Base-by-base conservation (phyloP, 2,797 vertebrate species). In the Euphonia xanthogaster region DNA sequence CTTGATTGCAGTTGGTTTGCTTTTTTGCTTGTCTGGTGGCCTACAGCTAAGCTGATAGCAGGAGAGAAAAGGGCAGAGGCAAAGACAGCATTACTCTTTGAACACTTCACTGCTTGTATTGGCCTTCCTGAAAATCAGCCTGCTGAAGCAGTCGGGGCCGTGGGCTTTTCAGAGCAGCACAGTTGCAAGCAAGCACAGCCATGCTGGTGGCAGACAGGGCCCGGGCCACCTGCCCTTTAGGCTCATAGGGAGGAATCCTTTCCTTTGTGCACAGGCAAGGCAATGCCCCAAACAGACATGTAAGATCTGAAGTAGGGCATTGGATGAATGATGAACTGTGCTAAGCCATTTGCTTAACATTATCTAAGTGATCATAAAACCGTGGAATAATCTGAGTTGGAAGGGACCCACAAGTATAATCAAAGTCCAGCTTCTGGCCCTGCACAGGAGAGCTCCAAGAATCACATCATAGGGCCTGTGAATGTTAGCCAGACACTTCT, bases 211-310 rank as follows among this genome's bases (percentile, higher is more conserved):
- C 57, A 72, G 37, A 18, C 2, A 3, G 28, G 42, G 39, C 35
- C 68, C 86, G 45, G 37, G 47, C 53, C 42, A 3, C 12, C 2
- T 70, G 42, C 55, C 30, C 5, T 65, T 47, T 0, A 27, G 67
- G 22, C 24, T 50, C 66, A 10, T 2, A 20, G 39, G 58, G 61
- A 86, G 53, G 53, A 82, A 63, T 40, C 24, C 20, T 81, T 37
- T 72, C n/a, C 37, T 82, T 71, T 42, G 23, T 63, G 53, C 55
- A n/a, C 62, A 24, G 17, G 27, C 51, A 51, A 39, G n/a, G 42
- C 4, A 0, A 25, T 35, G n/a, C 47, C 35, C 44, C 6, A 0
- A 17, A 45, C 68, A 62, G 74, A 82, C 23, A 1, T 19, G 28
- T 16, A 37, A 86, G 54, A 62, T 19, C 68, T 74, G 66, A 77